Evolutionary conservation across 2,113 vertebrate species (phyloP).

Genomic region (Calonectris borealis): DNA sequence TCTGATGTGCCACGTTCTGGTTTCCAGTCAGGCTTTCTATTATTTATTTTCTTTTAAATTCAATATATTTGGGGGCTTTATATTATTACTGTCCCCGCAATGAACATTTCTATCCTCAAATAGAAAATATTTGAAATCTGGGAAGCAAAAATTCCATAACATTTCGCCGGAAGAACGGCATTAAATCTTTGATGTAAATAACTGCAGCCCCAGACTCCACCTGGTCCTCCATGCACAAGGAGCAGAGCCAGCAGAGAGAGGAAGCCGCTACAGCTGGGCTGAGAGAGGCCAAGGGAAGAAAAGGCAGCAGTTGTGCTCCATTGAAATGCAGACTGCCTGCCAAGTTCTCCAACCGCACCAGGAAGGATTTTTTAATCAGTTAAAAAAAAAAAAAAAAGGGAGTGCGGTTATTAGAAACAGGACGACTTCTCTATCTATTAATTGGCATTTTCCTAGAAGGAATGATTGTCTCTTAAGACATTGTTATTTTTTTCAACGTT

Average conservation of each 20-base stretch:
- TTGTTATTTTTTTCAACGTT: not conserved
- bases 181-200: not conserved
- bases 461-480: not conserved
- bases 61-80: not conserved
- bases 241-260: slow-evolving; percentile 27
- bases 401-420: not conserved
- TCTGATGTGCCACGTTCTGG: not conserved
- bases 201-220: not conserved
- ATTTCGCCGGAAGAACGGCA: not conserved
- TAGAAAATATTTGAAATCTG: not conserved
- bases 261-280: slow-evolving; percentile 58
- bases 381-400: accelerated
- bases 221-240: slow-evolving; percentile 2
- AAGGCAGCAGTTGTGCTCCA: slow-evolving; percentile 43
- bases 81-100: not conserved
- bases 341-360: slow-evolving; percentile 34
- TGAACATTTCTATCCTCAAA: not conserved
- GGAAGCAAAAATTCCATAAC: not conserved
- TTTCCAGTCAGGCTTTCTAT: not conserved
- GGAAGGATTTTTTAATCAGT: slow-evolving; percentile 20
- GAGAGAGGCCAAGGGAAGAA: slow-evolving; percentile 23
- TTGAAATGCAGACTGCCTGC: slow-evolving; percentile 35
- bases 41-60: not conserved
- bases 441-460: slow-evolving; percentile 30
- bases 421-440: not conserved